Evolutionary conservation across 2,888 invertebrate genomes (phyloP).

Genomic region (Oscheius sp.): DNA sequence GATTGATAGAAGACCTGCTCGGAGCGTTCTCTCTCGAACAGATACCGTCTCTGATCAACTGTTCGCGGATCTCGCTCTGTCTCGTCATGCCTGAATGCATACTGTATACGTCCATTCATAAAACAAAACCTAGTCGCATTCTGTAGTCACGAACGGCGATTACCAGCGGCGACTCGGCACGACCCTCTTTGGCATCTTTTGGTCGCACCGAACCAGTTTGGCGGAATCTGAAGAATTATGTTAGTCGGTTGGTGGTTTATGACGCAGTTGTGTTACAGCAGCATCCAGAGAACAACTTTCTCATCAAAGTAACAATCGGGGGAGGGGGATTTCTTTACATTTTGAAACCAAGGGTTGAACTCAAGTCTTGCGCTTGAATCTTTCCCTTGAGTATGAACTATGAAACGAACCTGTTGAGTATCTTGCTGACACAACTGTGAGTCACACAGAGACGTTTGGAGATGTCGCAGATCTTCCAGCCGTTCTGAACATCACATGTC

Average conservation of each 20-base stretch:
- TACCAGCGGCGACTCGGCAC: constrained; percentile 70
- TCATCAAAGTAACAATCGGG: too few species aligned
- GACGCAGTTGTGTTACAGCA: constrained; percentile 2
- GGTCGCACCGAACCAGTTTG: constrained; percentile 71
- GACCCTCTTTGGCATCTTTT: constrained; percentile 72
- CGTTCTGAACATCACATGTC: constrained; percentile 47
- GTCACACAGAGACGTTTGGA: constrained; percentile 71
- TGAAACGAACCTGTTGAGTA: constrained; percentile 63
- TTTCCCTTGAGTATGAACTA: not conserved
- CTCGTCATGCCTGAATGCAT: constrained; percentile 62
- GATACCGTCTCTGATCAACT: constrained; percentile 68
- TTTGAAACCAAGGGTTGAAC: too few species aligned
- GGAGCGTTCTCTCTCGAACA: constrained; percentile 70
- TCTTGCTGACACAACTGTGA: constrained; percentile 72
- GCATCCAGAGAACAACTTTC: not conserved
- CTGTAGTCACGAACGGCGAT: constrained; percentile 70
- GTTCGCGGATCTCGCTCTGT: constrained; percentile 71
- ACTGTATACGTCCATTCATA: not conserved
- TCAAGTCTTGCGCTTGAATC: too few species aligned
- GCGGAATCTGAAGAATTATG: constrained; percentile 62
- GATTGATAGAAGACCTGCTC: constrained; percentile 70
- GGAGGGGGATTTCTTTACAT: too few species aligned
- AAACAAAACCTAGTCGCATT: constrained; percentile 36
- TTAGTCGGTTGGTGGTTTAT: not conserved
- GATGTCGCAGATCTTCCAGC: constrained; percentile 73